Conservation (phyloP, 2,888 invertebrate genomes). For the Blastobasis adustella region DNA sequence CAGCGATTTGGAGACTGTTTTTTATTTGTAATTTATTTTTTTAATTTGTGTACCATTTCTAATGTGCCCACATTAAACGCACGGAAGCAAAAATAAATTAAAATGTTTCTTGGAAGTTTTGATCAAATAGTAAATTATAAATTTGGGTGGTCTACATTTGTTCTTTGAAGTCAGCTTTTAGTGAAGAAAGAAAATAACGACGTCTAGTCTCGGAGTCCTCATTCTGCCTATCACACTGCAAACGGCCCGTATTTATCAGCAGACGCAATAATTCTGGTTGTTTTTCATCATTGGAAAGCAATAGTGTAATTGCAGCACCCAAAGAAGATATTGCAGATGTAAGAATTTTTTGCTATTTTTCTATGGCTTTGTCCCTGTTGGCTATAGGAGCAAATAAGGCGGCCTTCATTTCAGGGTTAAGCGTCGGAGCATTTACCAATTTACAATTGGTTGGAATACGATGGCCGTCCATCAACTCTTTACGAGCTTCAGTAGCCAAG, state of each 20-base stretch:
- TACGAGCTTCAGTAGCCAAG: too few relatives aligned
- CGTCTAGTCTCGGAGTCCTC: slow-evolving; percentile 1
- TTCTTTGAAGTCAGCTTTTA: too few relatives aligned
- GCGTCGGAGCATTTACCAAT: neutral
- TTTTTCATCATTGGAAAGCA: neutral
- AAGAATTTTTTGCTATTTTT: neutral
- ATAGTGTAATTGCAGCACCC: neutral
- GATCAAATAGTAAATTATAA: too few relatives aligned
- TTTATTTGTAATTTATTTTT: too few relatives aligned
- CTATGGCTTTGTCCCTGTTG: slow-evolving; percentile 2
- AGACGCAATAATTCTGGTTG: neutral
- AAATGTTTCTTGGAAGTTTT: too few relatives aligned
- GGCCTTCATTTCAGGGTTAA: slow-evolving; percentile 1
- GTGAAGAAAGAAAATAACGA: too few relatives aligned
- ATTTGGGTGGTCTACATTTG: too few relatives aligned
- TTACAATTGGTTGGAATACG: slow-evolving; percentile 1
- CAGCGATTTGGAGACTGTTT: too few relatives aligned
- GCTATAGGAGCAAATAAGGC: neutral
- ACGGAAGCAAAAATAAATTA: too few relatives aligned
- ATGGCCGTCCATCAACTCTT: too few relatives aligned
- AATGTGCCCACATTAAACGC: too few relatives aligned
- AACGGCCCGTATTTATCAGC: neutral
- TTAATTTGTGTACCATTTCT: too few relatives aligned
- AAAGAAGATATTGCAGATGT: neutral
- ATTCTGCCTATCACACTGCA: slow-evolving; percentile 3